Percentiles rank a stretch among this genome's conserved stretches.
phyloP scores from a whole-genome alignment of 2,113 vertebrate species.

The Channa maculata region DNA sequence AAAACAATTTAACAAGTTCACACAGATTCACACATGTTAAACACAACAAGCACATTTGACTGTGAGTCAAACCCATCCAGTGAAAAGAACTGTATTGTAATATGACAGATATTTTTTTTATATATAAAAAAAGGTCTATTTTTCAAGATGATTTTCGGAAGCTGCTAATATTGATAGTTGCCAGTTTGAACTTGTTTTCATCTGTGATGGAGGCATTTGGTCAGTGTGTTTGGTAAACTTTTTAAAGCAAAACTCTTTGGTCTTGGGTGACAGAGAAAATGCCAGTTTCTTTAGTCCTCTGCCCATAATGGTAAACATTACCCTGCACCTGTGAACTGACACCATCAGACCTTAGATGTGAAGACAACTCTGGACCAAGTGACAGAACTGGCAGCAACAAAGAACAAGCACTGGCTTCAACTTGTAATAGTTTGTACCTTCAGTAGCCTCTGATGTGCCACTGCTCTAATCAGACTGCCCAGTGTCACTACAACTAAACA shows the following conservation, averaged over 20 bases:
- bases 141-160: slow-evolving; percentile 77
- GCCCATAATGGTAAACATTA: slow-evolving; percentile 32
- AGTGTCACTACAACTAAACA: slow-evolving; percentile 34
- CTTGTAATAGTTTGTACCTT: slow-evolving; percentile 43
- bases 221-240: slow-evolving; percentile 42
- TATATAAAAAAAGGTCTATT: slow-evolving; percentile 66
- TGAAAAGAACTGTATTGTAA: slow-evolving; percentile 65
- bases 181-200: slow-evolving; percentile 45
- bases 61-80: slow-evolving; percentile 70
- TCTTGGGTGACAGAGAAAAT: slow-evolving; percentile 22
- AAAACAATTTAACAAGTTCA: slow-evolving; percentile 50
- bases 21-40: slow-evolving; percentile 51
- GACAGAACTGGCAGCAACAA: slow-evolving; percentile 29
- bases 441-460: slow-evolving; percentile 16
- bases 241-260: slow-evolving; percentile 44
- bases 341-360: slow-evolving; percentile 51
- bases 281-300: slow-evolving; percentile 22
- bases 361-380: slow-evolving; percentile 40
- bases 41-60: slow-evolving; percentile 73
- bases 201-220: slow-evolving; percentile 53
- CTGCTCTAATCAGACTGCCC: slow-evolving; percentile 44
- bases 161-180: slow-evolving; percentile 82
- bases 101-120: slow-evolving; percentile 70
- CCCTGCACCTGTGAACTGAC: slow-evolving; percentile 59
- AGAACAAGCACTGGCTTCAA: slow-evolving; percentile 57